Base-by-base conservation (phyloP, 1,140 invertebrate genomes). In the Drosophila sucinea region DNA sequence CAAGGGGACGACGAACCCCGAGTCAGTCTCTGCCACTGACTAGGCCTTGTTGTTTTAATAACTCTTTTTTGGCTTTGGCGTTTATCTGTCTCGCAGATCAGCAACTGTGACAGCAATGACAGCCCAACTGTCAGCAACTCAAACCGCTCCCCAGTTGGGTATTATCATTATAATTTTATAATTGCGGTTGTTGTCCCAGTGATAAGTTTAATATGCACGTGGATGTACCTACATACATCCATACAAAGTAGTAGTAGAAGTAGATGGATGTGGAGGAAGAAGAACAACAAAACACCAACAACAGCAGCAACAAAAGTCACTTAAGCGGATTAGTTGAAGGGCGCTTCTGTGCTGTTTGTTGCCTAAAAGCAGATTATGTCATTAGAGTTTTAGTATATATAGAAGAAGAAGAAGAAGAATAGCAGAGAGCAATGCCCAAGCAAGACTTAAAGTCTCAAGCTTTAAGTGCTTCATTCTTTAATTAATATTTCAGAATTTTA, bases 111-210 rank as follows among this genome's bases (percentile, higher is more conserved):
- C 66, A 63, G 62, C 58, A 66, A 84, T 84, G 80, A 84, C 84
- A 87, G 75, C 79, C 73, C 70, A 70, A 89, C 83, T 89, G 84
- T 89, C 83, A 89, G 79, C 83, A 78, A 72, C 76, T 83, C 30
- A 44, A 64, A 77, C 73, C 73, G 73, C 80, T 89, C 84, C 77
- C 80, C 70, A 81, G 84, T 75, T 47, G 77, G 79, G 70, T 79
- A 89, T 89, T 89, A 89, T 89, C 84, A 89, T 89, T 89, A 89
- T 89, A 89, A 89, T 89, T 89, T 89, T 89, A 89, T 89, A 89
- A 89, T 89, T 89, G 84, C 84, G 84, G 77, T 89, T 84, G 84
- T 84, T 67, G 44, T 87, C 73, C 84, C 67, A 33, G 80, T 77
- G 85, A 89, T 89, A 89, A 89, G 77, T 84, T 87, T 83, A 89